Conservation (phyloP, 2,797 vertebrate species). For the Crotalus adamanteus region DNA sequence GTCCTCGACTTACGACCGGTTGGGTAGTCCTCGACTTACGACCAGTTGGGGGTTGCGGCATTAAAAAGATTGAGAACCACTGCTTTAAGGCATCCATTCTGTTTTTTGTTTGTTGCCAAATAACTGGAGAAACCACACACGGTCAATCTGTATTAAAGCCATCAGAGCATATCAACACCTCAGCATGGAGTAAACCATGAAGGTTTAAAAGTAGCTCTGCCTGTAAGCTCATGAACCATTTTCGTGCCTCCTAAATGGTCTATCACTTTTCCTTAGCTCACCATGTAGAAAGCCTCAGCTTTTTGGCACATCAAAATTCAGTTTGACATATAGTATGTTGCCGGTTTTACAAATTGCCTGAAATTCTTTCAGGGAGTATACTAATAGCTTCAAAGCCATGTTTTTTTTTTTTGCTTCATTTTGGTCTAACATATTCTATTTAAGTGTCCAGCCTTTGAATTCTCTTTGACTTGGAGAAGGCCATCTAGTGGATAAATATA, state of each 20-base stretch:
- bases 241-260: not conserved
- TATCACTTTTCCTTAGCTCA: not conserved
- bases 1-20: too few relatives aligned
- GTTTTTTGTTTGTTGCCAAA: conserved; percentile 8
- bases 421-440: not conserved
- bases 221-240: not conserved
- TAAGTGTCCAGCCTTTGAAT: rapidly evolving
- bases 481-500: conserved; percentile 13
- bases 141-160: conserved; percentile 1
- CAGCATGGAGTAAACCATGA: conserved; percentile 10
- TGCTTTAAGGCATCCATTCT: not conserved
- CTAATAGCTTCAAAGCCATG: not conserved
- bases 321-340: not conserved
- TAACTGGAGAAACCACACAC: not conserved
- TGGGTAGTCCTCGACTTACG: too few relatives aligned
- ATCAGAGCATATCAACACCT: not conserved
- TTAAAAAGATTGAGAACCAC: too few relatives aligned
- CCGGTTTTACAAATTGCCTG: not conserved
- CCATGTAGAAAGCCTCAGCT: not conserved
- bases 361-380: not conserved
- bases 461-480: not conserved
- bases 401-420: not conserved
- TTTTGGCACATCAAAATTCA: not conserved
- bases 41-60: too few relatives aligned
- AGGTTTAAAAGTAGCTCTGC: not conserved